These are phyloP conservation scores for Imbricaverruca yamaguchii DNA, from an alignment of 2,888 invertebrate species.

Conservation along the genomic window DNA sequence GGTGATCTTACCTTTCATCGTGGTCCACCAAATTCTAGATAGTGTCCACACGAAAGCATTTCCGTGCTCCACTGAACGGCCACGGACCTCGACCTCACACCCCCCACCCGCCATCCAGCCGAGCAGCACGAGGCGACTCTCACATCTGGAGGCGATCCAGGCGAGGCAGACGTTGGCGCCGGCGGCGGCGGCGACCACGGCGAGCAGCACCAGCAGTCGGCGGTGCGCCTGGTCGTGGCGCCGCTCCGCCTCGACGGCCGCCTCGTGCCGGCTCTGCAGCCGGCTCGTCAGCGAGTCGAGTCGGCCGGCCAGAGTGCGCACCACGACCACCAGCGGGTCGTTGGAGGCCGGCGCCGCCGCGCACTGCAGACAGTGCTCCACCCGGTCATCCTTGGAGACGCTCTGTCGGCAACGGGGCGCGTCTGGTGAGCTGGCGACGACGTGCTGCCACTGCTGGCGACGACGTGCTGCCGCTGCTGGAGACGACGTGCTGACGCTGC, in stretches of 20 bases:
- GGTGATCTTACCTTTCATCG: too few species aligned
- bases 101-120: too few species aligned
- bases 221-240: not conserved
- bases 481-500: too few species aligned
- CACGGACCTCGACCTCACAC: too few species aligned
- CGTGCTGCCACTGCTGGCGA: too few species aligned
- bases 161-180: not conserved
- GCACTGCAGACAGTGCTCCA: not conserved
- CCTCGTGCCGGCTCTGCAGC: not conserved
- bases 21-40: too few species aligned
- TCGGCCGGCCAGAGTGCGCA: not conserved
- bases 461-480: too few species aligned
- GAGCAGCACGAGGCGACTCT: not conserved
- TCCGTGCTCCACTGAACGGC: too few species aligned
- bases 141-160: not conserved
- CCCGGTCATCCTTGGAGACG: not conserved
- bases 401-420: constrained; percentile 8
- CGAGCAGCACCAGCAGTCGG: not conserved
- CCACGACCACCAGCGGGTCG: not conserved
- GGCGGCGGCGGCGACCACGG: not conserved
- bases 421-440: too few species aligned
- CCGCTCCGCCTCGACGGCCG: not conserved
- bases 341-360: not conserved
- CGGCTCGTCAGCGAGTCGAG: not conserved
- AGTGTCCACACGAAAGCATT: too few species aligned